phyloP scores from a whole-genome alignment of 1,140 invertebrate species.

The Drosophila azteca region DNA sequence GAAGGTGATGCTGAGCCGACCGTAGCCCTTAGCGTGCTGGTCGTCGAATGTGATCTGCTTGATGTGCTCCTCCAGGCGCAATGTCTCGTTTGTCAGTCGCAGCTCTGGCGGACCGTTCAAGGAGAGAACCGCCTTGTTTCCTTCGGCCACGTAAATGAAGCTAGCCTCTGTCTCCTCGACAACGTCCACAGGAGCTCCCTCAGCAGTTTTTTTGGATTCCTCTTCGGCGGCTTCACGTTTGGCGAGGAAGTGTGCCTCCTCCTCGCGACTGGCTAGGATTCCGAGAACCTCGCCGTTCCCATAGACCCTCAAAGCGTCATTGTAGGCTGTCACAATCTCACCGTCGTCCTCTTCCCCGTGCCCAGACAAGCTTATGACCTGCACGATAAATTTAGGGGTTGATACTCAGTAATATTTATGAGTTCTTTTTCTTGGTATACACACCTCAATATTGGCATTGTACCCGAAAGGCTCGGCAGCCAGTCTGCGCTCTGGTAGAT shows the following conservation, averaged over 20 bases:
- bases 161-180: slow-evolving; percentile 60
- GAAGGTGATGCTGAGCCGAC: slow-evolving; percentile 74
- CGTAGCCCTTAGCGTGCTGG: slow-evolving; percentile 64
- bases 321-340: slow-evolving; percentile 85
- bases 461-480: slow-evolving; percentile 85
- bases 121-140: slow-evolving; percentile 76
- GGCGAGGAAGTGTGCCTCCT: slow-evolving; percentile 70
- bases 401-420: neutral
- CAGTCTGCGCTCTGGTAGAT: slow-evolving; percentile 85
- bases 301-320: slow-evolving; percentile 85
- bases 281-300: slow-evolving; percentile 85
- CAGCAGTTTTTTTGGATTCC: slow-evolving; percentile 26
- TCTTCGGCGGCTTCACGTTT: slow-evolving; percentile 68
- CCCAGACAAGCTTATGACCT: slow-evolving; percentile 85
- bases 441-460: slow-evolving; percentile 81
- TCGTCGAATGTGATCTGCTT: slow-evolving; percentile 79
- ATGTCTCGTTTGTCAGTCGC: slow-evolving; percentile 41
- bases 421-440: slow-evolving; percentile 17
- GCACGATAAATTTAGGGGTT: neutral
- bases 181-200: slow-evolving; percentile 43
- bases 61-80: slow-evolving; percentile 65
- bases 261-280: slow-evolving; percentile 84
- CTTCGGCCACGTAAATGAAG: slow-evolving; percentile 73
- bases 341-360: slow-evolving; percentile 85
- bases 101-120: slow-evolving; percentile 70